Evolutionary conservation across 2,888 invertebrate species (phyloP).

Genomic region (Thelaira solivaga): DNA sequence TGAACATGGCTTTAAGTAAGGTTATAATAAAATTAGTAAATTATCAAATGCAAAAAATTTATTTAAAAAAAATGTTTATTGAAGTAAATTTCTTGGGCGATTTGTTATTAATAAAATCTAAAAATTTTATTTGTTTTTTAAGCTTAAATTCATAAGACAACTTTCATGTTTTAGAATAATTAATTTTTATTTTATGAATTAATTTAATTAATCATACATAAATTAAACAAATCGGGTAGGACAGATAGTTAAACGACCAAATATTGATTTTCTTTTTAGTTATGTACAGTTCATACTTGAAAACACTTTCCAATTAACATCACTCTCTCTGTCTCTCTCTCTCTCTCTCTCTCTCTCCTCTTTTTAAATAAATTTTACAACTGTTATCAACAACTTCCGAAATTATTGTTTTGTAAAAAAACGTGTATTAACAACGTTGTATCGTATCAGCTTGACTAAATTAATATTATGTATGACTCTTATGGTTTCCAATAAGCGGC

Average conservation of each 20-base stretch:
- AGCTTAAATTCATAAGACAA: background rate
- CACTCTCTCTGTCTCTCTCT: background rate
- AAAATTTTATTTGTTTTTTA: background rate
- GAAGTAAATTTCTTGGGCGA: too few relatives aligned
- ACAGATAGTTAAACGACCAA: slow-evolving; percentile 40
- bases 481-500: slow-evolving; percentile 46
- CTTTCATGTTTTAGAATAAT: slow-evolving; percentile 35
- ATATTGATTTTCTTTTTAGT: background rate
- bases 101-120: too few relatives aligned
- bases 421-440: slow-evolving; percentile 12
- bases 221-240: slow-evolving; percentile 56
- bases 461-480: slow-evolving; percentile 38
- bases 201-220: slow-evolving; percentile 63
- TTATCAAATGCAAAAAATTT: slow-evolving; percentile 51
- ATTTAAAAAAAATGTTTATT: too few relatives aligned
- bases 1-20: slow-evolving; percentile 24
- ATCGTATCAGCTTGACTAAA: background rate
- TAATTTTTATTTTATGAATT: slow-evolving; percentile 66
- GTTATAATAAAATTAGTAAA: slow-evolving; percentile 40
- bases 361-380: slow-evolving; percentile 23
- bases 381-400: slow-evolving; percentile 56
- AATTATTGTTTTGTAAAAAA: slow-evolving; percentile 59
- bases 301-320: background rate
- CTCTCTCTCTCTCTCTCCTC: too few relatives aligned
- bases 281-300: slow-evolving; percentile 15